These are phyloP conservation scores for Romanogobio albipinnatus DNA, from an alignment of 2,113 vertebrate genomes.

Conservation along the genomic window DNA sequence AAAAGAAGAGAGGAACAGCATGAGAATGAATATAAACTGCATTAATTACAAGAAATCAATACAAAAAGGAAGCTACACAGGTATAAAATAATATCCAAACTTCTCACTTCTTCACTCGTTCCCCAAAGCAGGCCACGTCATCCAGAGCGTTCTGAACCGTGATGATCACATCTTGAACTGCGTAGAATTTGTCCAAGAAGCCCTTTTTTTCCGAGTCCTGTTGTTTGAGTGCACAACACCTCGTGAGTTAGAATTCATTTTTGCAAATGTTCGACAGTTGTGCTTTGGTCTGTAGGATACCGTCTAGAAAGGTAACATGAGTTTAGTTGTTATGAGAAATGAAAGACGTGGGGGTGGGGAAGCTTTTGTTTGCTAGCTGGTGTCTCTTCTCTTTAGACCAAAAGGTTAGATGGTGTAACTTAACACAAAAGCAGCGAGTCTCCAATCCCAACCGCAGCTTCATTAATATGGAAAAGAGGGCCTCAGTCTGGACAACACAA, in stretches of 20 bases:
- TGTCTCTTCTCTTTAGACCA: conserved; percentile 20
- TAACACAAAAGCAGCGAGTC: conserved; percentile 41
- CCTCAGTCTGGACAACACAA: neutral
- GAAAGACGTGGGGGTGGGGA: conserved; percentile 21
- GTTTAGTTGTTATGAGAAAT: conserved; percentile 19
- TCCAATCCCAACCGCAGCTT: conserved; percentile 18
- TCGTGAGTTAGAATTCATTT: neutral
- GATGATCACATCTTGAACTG: conserved; percentile 94
- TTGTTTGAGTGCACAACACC: neutral
- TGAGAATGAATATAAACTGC: neutral
- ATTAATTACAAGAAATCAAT: neutral
- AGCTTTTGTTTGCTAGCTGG: conserved; percentile 18
- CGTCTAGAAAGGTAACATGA: neutral
- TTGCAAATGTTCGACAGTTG: neutral
- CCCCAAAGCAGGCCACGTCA: conserved; percentile 87
- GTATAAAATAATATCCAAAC: neutral
- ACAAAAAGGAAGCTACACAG: neutral
- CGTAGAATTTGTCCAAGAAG: conserved; percentile 94
- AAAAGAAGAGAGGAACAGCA: conserved; percentile 7
- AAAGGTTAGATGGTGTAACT: conserved; percentile 33
- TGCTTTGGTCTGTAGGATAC: neutral
- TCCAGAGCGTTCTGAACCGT: conserved; percentile 91
- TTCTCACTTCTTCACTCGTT: conserved; percentile 93
- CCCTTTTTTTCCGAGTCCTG: conserved; percentile 90
- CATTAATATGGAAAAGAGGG: conserved; percentile 47